Evolutionary conservation across 2,113 vertebrate species (phyloP), one percentile per base, ranked within the genome.

Genomic region (Diadophis punctatus): DNA sequence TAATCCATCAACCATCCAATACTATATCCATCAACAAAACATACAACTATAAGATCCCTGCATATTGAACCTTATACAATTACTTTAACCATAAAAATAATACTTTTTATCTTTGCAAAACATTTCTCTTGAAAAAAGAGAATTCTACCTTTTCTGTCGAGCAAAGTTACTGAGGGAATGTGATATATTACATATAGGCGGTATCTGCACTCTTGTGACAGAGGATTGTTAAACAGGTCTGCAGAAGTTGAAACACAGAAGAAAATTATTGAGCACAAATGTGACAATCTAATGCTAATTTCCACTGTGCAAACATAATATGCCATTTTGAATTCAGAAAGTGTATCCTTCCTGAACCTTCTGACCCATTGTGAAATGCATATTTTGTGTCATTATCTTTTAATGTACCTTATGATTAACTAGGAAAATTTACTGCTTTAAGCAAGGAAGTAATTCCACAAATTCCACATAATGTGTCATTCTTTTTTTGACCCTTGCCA

Each of bases 151-250:
- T 97, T 97, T 95, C 96, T 95, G 94, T 98, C 98, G 68, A 98
- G 97, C 30, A 98, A 90, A 89, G 96, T 94, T 34, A 98, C 95
- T 22, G 96, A 97, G 18, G 98, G 97, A 90, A 98, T 96, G 74
- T 96, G 96, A 90, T 98, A 91, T 91, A 98, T 96, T 63, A 97
- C 94, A 39, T 97, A 97, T 8, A 97, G 95, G 53, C 97, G 96
- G 87, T 98, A 98, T 91, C 95, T 89, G 84, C 96, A 93, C 49
- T 98, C 97, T 56, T 97, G 96, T n/a, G 97, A 96, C 93, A 98
- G 95, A 88, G 98, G 98, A 92, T 98, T 98, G 93, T 97, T 97
- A 95, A 98, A 98, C 4, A 98, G 94, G 95, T 95, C 98, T 98
- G 97, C 68, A 97, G 96, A 96, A 85, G 14, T 4, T 91, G 0